These are phyloP conservation scores for Acanthoscelides obtectus DNA, from an alignment of 2,888 invertebrate species.

Conservation along the genomic window DNA sequence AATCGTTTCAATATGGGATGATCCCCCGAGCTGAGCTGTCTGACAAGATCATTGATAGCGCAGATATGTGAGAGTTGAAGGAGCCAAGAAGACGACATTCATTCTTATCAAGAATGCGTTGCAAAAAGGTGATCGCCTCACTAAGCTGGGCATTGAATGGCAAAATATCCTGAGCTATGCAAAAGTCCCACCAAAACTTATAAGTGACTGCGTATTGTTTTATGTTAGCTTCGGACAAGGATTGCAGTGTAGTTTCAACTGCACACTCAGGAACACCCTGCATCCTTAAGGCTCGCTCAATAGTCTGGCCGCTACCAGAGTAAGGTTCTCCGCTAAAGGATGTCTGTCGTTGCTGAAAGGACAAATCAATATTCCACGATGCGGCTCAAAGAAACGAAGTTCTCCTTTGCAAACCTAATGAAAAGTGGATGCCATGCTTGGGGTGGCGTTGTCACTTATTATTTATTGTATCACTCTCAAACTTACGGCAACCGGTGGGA, in stretches of 20 bases:
- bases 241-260: neutral
- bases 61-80: no score
- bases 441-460: constrained; percentile 17
- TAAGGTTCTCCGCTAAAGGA: constrained; percentile 12
- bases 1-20: no score
- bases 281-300: no score
- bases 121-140: no score
- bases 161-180: no score
- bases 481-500: constrained; percentile 12
- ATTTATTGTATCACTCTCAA: constrained; percentile 17
- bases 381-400: constrained; percentile 14
- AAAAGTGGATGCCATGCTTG: no score
- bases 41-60: no score
- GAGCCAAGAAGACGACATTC: no score
- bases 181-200: constrained; percentile 4
- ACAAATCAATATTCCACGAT: constrained; percentile 11
- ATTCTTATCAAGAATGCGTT: no score
- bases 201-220: neutral
- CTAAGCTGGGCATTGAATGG: no score
- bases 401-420: constrained; percentile 10
- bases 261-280: constrained; percentile 8
- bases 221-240: no score
- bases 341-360: constrained; percentile 13
- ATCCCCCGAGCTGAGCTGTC: no score
- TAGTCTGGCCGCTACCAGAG: constrained; percentile 17